A percentile compares a stretch with the other conserved stretches of the same genome.
These are phyloP conservation scores for Nebria ingens DNA, from an alignment of 1,140 invertebrate genomes.

Conservation along the genomic window DNA sequence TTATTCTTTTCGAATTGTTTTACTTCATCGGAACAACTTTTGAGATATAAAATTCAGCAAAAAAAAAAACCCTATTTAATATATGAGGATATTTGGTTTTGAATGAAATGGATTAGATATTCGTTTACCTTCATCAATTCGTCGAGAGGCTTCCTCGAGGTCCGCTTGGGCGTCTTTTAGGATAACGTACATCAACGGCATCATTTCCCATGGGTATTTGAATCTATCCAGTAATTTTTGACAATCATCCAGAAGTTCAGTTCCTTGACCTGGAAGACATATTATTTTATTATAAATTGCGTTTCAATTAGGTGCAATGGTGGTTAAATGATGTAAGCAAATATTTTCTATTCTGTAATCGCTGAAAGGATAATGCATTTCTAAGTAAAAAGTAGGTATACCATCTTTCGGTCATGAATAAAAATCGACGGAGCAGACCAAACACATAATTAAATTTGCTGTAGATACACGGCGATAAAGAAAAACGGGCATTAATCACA, in stretches of 20 bases:
- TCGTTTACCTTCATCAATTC: conserved; percentile 59
- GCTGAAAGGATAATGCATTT: too few relatives aligned
- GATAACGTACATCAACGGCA: conserved; percentile 60
- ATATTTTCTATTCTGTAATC: too few relatives aligned
- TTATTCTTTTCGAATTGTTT: too few relatives aligned
- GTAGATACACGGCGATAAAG: background rate
- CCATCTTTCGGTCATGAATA: too few relatives aligned
- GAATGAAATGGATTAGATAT: background rate
- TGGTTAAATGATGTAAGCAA: too few relatives aligned
- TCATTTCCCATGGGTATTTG: conserved; percentile 58
- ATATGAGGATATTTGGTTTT: too few relatives aligned
- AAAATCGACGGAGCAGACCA: background rate
- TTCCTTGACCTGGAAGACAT: conserved; percentile 39
- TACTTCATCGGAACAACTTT: too few relatives aligned
- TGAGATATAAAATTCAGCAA: too few relatives aligned
- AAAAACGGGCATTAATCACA: background rate
- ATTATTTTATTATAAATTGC: background rate
- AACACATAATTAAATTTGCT: background rate
- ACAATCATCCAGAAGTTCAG: conserved; percentile 56
- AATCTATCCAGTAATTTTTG: conserved; percentile 58
- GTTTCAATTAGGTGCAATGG: too few relatives aligned
- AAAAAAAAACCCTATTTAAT: too few relatives aligned
- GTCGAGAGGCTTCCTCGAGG: conserved; percentile 53
- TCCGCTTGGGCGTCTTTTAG: conserved; percentile 56
- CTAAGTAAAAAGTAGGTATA: too few relatives aligned